Percentiles rank a stretch among this genome's conserved stretches.
phyloP scores from a whole-genome alignment of 1,140 invertebrate species.

The Apis mellifera region Amel_HAv3.1 CM009939.2:7853001-7853500 shows the following conservation, averaged over 20 bases:
- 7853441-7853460: constrained; percentile 17
- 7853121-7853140: constrained; percentile 4
- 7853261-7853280: constrained; percentile 8
- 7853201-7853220: constrained; percentile 26
- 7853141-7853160: constrained; percentile 25
- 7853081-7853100: constrained; percentile 28
- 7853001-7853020: constrained; percentile 10
- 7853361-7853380: constrained; percentile 18
- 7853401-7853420: constrained; percentile 9
- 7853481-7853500: constrained; percentile 8
- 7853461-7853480: constrained; percentile 30
- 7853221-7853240: constrained; percentile 10
- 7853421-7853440: constrained; percentile 25
- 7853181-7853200: constrained; percentile 24
- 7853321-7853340: too few relatives aligned
- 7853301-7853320: not conserved
- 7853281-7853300: constrained; percentile 16
- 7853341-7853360: constrained; percentile 10
- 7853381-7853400: not conserved
- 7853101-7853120: constrained; percentile 26
- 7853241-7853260: not conserved
- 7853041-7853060: constrained; percentile 9
- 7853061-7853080: constrained; percentile 3
- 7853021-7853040: constrained; percentile 22
- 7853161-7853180: constrained; percentile 14